Conservation (phyloP, 2,888 invertebrate species). For the Pseudoips prasinana region DNA sequence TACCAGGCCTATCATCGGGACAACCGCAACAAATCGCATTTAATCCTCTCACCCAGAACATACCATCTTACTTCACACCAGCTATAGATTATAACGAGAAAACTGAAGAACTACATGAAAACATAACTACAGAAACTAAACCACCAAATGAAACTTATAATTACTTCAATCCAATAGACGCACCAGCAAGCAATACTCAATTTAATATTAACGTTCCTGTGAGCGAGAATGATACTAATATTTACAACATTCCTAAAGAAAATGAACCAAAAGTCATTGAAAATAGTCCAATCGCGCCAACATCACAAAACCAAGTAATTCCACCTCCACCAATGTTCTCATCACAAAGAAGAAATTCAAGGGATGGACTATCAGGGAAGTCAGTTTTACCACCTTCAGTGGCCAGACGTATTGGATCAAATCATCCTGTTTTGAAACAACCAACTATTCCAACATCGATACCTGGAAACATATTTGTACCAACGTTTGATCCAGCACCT, state of each 20-base stretch:
- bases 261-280: slow-evolving; percentile 10
- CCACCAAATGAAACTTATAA: slow-evolving; percentile 17
- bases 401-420: slow-evolving; percentile 61
- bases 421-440: slow-evolving; percentile 57
- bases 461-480: slow-evolving; percentile 58
- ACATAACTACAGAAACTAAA: neutral
- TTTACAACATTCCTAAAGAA: slow-evolving; percentile 7
- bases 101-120: neutral
- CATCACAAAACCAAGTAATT: slow-evolving; percentile 27
- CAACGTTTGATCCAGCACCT: slow-evolving; percentile 30
- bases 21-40: slow-evolving; percentile 36
- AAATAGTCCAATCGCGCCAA: slow-evolving; percentile 11
- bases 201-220: neutral
- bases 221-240: slow-evolving; percentile 10
- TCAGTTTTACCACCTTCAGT: slow-evolving; percentile 68
- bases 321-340: slow-evolving; percentile 74
- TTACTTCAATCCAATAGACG: slow-evolving; percentile 21
- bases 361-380: slow-evolving; percentile 45
- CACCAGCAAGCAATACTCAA: slow-evolving; percentile 10
- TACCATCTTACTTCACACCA: slow-evolving; percentile 33
- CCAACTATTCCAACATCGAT: slow-evolving; percentile 34
- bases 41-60: slow-evolving; percentile 23
- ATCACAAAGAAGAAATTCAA: slow-evolving; percentile 42
- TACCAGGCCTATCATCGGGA: slow-evolving; percentile 86
- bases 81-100: slow-evolving; percentile 10